Evolutionary conservation across 2,797 vertebrate genomes (phyloP), one percentile per base, ranked within the genome.

Genomic region (Enteromius viviparus): DNA sequence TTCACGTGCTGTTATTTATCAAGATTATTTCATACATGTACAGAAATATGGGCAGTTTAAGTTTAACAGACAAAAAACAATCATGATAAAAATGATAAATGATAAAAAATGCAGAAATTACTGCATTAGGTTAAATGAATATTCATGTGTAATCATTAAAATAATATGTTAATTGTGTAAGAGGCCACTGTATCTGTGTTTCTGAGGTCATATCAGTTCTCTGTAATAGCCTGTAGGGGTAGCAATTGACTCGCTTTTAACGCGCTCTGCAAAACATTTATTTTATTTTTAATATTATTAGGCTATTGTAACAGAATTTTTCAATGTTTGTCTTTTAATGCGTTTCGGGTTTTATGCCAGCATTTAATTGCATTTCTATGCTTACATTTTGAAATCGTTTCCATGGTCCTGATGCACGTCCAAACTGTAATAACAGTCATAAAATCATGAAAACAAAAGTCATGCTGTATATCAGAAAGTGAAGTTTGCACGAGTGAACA

Each of bases 141-240:
- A 37, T 3, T 40, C 23, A 15, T 15, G 58, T 26, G 0, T 60
- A 60, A 60, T 60, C 1, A 60, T 58, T 23, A 55, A 10, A 55
- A 4, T 7, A 53, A 29, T 19, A 71, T 7, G 23, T 14, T 29
- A 47, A 15, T 29, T 0, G 1, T 49, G 10, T 26, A 10, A 34
- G 47, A 34, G 29, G 14, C 2, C 21, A 15, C 14, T 58, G 26
- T 76, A 11, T 19, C 2, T 29, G 26, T 47, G 11, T n/a, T 14
- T 9, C 23, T 17, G 45, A 14, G 66, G 6, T n/a, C 6, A 32
- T 9, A 6, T 21, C 15, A 53, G 42, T 11, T 81, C 14, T 26
- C 32, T 12, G 19, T 21, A n/a, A 6, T 1, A 26, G 40, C 7
- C 71, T 66, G 26, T 62, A 85, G 86, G 21, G 81, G 82, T 80